Evolutionary conservation across 1,140 invertebrate species (phyloP).

Genomic region (Dysdera silvatica): DNA sequence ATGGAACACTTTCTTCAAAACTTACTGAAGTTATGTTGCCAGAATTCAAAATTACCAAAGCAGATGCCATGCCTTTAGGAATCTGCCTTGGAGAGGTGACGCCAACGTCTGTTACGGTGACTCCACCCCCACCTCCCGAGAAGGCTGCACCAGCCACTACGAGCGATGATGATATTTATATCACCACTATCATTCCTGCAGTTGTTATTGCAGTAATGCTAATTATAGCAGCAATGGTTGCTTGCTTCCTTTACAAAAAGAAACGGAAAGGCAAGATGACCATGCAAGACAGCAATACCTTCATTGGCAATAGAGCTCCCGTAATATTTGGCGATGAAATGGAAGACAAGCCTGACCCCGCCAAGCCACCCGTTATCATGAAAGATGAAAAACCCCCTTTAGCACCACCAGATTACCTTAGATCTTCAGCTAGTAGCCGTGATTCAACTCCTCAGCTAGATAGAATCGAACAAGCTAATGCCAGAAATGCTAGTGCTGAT

Average conservation of each 20-base stretch:
- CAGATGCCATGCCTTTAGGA: constrained; percentile 60
- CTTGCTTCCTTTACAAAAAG: constrained; percentile 76
- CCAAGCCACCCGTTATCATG: constrained; percentile 82
- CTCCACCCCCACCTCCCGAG: constrained; percentile 46
- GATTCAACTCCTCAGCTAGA: constrained; percentile 48
- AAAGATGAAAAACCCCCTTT: constrained; percentile 86
- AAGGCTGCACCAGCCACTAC: constrained; percentile 36
- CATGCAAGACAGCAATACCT: constrained; percentile 51
- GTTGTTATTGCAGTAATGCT: constrained; percentile 84
- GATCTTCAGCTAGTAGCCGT: constrained; percentile 48
- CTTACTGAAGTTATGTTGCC: constrained; percentile 64
- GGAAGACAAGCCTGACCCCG: constrained; percentile 77
- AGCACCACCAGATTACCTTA: constrained; percentile 64
- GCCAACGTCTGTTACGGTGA: constrained; percentile 35
- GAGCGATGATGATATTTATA: constrained; percentile 63
- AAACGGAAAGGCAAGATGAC: constrained; percentile 73
- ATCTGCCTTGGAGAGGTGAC: constrained; percentile 56
- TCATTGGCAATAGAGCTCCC: constrained; percentile 82
- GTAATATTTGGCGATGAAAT: constrained; percentile 88
- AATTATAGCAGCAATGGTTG: constrained; percentile 72
- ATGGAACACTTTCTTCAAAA: constrained; percentile 48
- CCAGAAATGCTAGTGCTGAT: constrained; percentile 39
- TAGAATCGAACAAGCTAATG: constrained; percentile 37
- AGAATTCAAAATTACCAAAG: constrained; percentile 67
- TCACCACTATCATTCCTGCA: constrained; percentile 82